Evolutionary conservation across 2,797 vertebrate genomes (phyloP).

Genomic region (Adelosebastes latens): DNA sequence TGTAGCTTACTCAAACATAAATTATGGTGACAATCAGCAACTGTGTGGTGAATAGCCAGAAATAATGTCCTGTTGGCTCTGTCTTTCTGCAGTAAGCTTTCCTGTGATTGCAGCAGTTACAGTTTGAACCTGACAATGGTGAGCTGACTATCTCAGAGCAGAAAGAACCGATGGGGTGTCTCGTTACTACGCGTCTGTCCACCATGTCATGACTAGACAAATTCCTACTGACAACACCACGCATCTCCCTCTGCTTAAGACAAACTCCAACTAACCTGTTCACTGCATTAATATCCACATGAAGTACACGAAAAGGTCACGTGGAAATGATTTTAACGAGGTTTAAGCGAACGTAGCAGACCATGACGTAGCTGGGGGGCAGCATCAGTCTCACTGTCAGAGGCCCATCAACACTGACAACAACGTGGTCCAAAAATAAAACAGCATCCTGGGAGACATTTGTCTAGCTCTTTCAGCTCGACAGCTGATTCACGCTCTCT

Average conservation of each 20-base stretch:
- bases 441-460: constrained; percentile 69
- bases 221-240: constrained; percentile 5
- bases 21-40: constrained; percentile 22
- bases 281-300: constrained; percentile 1
- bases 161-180: constrained; percentile 6
- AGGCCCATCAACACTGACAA: constrained; percentile 68
- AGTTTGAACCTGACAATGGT: constrained; percentile 16
- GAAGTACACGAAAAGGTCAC: constrained; percentile 22
- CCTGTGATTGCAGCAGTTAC: constrained; percentile 8
- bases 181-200: constrained; percentile 5
- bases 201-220: constrained; percentile 2
- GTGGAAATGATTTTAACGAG: constrained; percentile 11
- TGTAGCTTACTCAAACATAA: constrained; percentile 20
- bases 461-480: constrained; percentile 57
- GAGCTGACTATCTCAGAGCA: constrained; percentile 6
- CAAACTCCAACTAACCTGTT: not conserved
- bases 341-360: constrained; percentile 31
- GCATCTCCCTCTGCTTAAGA: not conserved
- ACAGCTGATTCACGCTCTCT: constrained; percentile 69
- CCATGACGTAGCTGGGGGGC: constrained; percentile 52
- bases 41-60: not conserved
- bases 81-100: constrained; percentile 12
- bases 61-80: not conserved
- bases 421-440: constrained; percentile 76
- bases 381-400: constrained; percentile 74